Evolutionary conservation across 2,888 invertebrate species (phyloP), one percentile per base, ranked within the genome.

Genomic region (Chaetogeoica ovagalla): DNA sequence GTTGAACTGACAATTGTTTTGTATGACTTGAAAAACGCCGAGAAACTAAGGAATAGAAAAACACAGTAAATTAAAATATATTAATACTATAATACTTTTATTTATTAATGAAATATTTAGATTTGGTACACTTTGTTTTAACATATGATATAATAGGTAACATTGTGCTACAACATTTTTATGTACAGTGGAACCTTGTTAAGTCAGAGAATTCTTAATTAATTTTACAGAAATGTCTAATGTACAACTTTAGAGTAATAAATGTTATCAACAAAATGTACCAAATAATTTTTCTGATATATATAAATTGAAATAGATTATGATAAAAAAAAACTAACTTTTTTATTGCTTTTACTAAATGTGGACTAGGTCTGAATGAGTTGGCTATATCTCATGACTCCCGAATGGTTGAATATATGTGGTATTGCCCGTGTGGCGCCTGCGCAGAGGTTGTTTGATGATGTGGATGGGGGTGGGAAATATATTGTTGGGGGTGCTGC

Each of bases 401-500:
- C 79, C 79, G 82, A 66, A 73, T 81, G 39, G 81, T 72, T 6
- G 81, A 79, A 81, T 69, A 70, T 63, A 79, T 48, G 30, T 79
- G 70, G 82, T 81, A 71, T 66, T 81, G 68, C 30, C 82, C 75
- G n/a, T 82, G 68, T 15, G 60, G 82, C 73, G 82, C 72, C 65
- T 69, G 81, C 52, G 69, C 60, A 11, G 81, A 62, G 9, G 81
- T 63, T 63, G 81, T 62, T 74, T 74, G 74, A 66, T 81, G 81
- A 60, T 75, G 81, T 11, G 48, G 75, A 21, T 74, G 75, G 21
- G 55, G 81, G 87, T 83, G 87, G 87, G 84, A 88, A 65, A 79
- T 79, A 79, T 71, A 79, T 60, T 79, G 77, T 63, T 79, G 79
- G 21, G 75, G 75, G 23, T 79, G 79, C 6, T 79, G 79, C 43